phyloP scores from a whole-genome alignment of 2,113 vertebrate species.

The Procavia capensis region DNA sequence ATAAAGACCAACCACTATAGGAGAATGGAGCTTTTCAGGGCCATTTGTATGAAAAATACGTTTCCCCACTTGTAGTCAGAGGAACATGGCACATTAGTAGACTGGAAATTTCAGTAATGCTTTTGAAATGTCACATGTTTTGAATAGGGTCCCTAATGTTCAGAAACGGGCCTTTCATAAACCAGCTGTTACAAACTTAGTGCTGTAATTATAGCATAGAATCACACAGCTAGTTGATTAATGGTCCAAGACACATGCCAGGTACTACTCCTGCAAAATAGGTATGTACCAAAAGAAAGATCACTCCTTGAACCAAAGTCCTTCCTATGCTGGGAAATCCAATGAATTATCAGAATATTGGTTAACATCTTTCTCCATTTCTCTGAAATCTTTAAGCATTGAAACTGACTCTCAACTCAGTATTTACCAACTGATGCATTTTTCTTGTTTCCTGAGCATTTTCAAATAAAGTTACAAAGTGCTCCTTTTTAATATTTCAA shows the following conservation, averaged over 20 bases:
- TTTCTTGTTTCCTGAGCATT: neutral
- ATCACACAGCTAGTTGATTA: neutral
- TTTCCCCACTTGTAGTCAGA: neutral
- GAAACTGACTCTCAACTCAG: neutral
- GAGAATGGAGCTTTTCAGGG: neutral
- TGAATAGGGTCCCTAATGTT: conserved; percentile 10
- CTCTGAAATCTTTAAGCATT: neutral
- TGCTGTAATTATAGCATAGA: neutral
- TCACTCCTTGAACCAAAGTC: neutral
- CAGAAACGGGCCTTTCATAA: neutral
- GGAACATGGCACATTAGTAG: neutral
- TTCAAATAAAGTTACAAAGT: neutral
- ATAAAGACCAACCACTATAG: neutral
- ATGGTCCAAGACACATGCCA: neutral
- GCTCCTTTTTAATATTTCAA: neutral
- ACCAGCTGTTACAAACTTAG: neutral
- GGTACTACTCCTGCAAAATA: neutral
- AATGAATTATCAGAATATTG: neutral
- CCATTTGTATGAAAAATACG: neutral
- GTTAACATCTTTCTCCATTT: neutral
- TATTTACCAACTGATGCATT: neutral
- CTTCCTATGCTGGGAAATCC: neutral
- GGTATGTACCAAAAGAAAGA: neutral
- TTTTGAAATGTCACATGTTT: conserved; percentile 26
- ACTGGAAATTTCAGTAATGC: neutral